A percentile compares a stretch with the other conserved stretches of the same genome.
Evolutionary conservation across 2,113 vertebrate species (phyloP).

Genomic region (Hucho hucho): DNA sequence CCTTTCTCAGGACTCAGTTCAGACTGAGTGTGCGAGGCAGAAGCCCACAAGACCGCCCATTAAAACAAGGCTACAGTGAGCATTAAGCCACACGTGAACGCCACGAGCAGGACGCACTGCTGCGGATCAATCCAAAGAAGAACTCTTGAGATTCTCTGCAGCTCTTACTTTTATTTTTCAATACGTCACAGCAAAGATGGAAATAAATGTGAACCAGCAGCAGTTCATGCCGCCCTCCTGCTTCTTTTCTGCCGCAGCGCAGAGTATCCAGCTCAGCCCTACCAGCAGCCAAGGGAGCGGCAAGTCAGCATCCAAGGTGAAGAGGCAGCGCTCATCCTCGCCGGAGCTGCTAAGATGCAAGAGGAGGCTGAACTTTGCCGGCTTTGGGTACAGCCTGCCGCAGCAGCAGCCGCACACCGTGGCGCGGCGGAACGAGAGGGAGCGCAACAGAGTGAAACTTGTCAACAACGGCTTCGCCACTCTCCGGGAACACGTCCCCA

Average conservation of each 20-base stretch:
- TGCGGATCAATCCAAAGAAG: conserved; percentile 56
- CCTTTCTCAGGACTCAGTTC: conserved; percentile 71
- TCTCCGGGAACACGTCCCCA: conserved; percentile 89
- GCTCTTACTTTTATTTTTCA: conserved; percentile 16
- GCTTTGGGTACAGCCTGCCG: conserved; percentile 92
- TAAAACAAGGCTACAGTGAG: conserved; percentile 46
- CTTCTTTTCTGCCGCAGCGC: conserved; percentile 79
- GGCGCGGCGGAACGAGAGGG: conserved; percentile 93
- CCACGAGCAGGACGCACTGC: conserved; percentile 78
- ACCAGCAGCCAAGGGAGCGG: conserved; percentile 74
- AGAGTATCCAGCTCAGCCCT: conserved; percentile 81
- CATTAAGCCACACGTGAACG: conserved; percentile 75
- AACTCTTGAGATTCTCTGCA: conserved; percentile 45
- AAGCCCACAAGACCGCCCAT: conserved; percentile 60
- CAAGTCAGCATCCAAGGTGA: conserved; percentile 74
- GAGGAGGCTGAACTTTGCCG: conserved; percentile 89
- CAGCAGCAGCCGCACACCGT: conserved; percentile 95
- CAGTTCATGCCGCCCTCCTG: conserved; percentile 83
- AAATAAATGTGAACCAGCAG: conserved; percentile 79
- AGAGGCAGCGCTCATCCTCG: conserved; percentile 89
- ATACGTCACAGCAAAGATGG: conserved; percentile 81
- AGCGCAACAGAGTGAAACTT: conserved; percentile 93
- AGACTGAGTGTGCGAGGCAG: conserved; percentile 76
- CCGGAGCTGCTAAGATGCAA: conserved; percentile 98
- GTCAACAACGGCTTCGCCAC: conserved; percentile 98